These are phyloP conservation scores for Eulemur mongoz DNA, from an alignment of 2,797 vertebrate genomes.

Conservation along the genomic window DNA sequence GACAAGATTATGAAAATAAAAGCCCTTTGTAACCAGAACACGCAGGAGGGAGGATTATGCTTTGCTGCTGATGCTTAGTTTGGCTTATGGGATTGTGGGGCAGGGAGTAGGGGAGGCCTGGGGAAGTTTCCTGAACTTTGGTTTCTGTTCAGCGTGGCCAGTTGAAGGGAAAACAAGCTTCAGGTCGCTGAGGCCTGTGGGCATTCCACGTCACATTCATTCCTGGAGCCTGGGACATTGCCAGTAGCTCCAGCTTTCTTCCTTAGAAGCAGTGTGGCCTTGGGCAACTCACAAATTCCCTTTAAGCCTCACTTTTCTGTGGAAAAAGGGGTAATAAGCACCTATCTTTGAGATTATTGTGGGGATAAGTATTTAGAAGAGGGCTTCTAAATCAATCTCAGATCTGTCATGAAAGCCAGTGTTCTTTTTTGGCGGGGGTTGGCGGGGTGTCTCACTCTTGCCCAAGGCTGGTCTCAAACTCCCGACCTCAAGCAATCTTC, in stretches of 20 bases:
- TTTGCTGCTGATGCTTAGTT: background rate
- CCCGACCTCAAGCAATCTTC: too few relatives aligned
- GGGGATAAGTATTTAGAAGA: background rate
- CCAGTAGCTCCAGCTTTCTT: background rate
- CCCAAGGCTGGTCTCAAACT: too few relatives aligned
- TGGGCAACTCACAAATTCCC: background rate
- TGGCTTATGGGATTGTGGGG: background rate
- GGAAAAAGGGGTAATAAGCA: background rate
- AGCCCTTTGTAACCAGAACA: background rate
- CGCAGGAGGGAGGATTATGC: background rate
- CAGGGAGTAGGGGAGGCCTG: rapidly evolving
- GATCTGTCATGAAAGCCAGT: background rate
- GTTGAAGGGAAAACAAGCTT: background rate
- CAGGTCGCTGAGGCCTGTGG: background rate
- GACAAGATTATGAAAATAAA: background rate
- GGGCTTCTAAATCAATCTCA: background rate
- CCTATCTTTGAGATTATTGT: background rate
- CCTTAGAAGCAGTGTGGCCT: background rate
- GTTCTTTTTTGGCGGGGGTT: background rate
- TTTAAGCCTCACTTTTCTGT: background rate
- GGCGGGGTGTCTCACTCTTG: too few relatives aligned
- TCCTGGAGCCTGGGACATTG: background rate
- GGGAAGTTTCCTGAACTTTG: background rate
- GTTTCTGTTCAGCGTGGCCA: background rate
- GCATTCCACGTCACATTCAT: too few relatives aligned